Evolutionary conservation across 1,140 invertebrate species (phyloP), one percentile per base, ranked within the genome.

Genomic region (Periplaneta americana): DNA sequence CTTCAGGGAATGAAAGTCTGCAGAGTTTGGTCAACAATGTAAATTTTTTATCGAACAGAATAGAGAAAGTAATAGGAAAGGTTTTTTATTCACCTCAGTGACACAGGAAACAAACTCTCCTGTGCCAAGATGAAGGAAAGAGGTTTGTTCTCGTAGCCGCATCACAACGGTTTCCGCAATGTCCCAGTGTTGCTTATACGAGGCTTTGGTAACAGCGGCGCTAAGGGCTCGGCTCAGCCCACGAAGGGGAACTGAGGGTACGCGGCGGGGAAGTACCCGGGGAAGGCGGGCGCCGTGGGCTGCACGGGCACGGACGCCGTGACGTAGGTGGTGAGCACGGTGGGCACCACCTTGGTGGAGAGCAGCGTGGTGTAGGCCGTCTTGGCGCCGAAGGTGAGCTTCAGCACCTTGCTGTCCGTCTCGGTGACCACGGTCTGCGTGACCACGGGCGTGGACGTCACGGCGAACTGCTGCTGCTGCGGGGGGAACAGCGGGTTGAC

Each of bases 351-450:
- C 83, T 91, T 93, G n/a, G 95, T 96, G 0, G 94, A 95, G 85
- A 93, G 97, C 34, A 97, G 88, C 0, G 95, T 97, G 0, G 96
- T 97, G 85, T 95, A 95, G 0, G 96, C 94, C 0, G 96, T 96
- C 85, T 96, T 95, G 32, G 96, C 96, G 9, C 96, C 95, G 86
- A 97, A 97, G 1, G 95, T 96, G 18, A 97, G 88, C 86, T 96
- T 96, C 31, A 97, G 87, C 31, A 97, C 90, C 87, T 95, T 95
- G 75, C 95, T 95, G 37, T 95, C 93, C 0, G 96, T 96, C 78
- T 94, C 90, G 1, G 94, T 96, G 9, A 96, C 91, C 83, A 95
- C 88, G 0, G 95, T 96, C 84, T 95, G 95, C 74, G 95, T 92
- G 1, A 96, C 90, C 22, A 96, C 89, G 0, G 95, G 95, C 0